Evolutionary conservation across 2,113 vertebrate genomes (phyloP).

Genomic region (Rissa tridactyla): DNA sequence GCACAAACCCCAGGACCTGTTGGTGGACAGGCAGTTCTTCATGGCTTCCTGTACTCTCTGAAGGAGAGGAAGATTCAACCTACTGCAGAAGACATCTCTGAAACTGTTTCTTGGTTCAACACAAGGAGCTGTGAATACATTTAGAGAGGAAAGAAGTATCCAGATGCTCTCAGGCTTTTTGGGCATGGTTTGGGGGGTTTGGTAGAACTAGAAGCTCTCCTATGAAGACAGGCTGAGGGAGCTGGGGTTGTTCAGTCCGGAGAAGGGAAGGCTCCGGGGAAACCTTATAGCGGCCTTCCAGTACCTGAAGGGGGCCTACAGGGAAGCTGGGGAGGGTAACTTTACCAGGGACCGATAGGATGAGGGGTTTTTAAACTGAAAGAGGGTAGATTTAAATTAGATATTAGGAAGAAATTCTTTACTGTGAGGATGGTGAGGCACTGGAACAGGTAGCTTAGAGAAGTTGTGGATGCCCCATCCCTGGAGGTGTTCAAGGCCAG

Average conservation of each 20-base stretch:
- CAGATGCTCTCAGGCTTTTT: background rate
- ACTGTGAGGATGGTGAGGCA: no score
- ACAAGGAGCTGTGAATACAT: background rate
- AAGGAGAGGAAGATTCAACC: background rate
- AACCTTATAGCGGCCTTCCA: background rate
- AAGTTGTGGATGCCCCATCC: no score
- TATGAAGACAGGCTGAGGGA: background rate
- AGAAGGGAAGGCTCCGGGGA: background rate
- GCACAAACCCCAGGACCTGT: background rate
- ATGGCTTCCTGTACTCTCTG: background rate
- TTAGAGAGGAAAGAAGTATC: background rate
- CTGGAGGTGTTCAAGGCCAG: no score
- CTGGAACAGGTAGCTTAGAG: no score
- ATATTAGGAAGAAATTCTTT: no score
- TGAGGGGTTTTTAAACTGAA: background rate
- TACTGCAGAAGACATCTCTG: background rate
- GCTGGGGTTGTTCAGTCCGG: background rate
- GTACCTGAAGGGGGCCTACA: background rate
- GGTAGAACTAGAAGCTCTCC: background rate
- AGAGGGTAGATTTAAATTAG: background rate
- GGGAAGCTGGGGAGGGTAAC: background rate
- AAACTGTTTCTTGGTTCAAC: background rate
- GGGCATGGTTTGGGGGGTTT: background rate
- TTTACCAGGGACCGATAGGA: background rate
- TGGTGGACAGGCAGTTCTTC: background rate